Evolutionary conservation across 2,797 vertebrate species (phyloP), one percentile per base, ranked within the genome.

Genomic region (Danio kyathit): DNA sequence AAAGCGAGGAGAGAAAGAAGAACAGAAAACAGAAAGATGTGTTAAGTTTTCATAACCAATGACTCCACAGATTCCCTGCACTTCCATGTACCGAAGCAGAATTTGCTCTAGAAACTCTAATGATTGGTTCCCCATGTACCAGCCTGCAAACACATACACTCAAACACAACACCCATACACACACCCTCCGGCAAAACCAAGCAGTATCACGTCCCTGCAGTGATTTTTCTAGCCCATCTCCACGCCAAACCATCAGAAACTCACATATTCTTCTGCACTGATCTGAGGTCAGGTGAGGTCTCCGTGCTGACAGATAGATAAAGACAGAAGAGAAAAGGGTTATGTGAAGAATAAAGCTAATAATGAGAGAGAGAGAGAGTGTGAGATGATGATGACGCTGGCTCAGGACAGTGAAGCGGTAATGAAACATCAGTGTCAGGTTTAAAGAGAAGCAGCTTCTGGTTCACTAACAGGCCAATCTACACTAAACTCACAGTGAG

Each of bases 251-350:
- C 73, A 69, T 64, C 41, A 74, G 44, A 65, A 72, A 82, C 81
- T 82, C 75, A 82, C 80, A 77, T 57, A 57, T 63, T 72, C 74
- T 19, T 76, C 17, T 71, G 59, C 21, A 76, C 81, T 73, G 75
- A 65, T 65, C 75, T 78, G 76, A 65, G 44, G 54, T 73, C 71
- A 79, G 76, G 4, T 38, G 66, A 64, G 60, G 43, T 79, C 76
- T 79, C 64, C 63, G 7, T 43, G 64, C 69, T 61, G 59, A 54
- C 59, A n/a, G 52, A 52, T 38, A 74, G 19, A 56, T 46, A 79
- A 61, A 79, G 75, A 75, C 17, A 79, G 63, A 81, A 75, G 21
- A 78, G 10, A 52, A 76, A 40, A 70, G 44, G 56, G 57, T 71
- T 70, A 79, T 43, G 52, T 13, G 38, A 54, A 69, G 67, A 60